These are phyloP conservation scores for Odontamblyopus rebecca DNA, from an alignment of 2,797 vertebrate genomes.

Conservation along the genomic window DNA sequence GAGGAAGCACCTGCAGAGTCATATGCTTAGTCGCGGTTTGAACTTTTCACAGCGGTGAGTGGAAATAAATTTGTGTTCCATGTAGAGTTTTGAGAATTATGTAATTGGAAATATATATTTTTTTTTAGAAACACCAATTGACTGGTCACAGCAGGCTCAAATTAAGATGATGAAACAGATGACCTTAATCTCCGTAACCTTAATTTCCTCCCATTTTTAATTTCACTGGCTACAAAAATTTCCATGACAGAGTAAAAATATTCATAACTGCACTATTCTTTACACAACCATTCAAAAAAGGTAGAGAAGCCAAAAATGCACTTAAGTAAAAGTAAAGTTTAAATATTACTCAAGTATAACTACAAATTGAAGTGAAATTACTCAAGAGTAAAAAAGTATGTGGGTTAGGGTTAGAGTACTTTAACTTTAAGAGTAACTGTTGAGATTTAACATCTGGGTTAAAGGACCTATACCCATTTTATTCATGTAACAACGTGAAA, in stretches of 20 bases:
- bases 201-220: not conserved
- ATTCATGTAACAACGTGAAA: no score
- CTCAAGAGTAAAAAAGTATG: no score
- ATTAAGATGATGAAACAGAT: not conserved
- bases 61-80: conserved; percentile 1
- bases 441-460: no score
- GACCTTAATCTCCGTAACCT: not conserved
- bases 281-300: no score
- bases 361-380: no score
- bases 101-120: not conserved
- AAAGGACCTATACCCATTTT: no score
- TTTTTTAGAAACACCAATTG: not conserved
- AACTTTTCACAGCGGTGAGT: conserved; percentile 1
- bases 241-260: not conserved
- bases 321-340: no score
- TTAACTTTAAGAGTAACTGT: no score
- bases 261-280: not conserved
- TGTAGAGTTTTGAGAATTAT: not conserved
- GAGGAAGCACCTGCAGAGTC: conserved; percentile 12
- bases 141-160: not conserved
- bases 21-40: not conserved
- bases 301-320: no score
- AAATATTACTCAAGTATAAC: no score
- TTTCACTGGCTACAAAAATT: not conserved
- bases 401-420: no score